These are phyloP conservation scores for Brachionus paranguensis DNA, from an alignment of 1,140 invertebrate species.

Conservation along the genomic window DNA sequence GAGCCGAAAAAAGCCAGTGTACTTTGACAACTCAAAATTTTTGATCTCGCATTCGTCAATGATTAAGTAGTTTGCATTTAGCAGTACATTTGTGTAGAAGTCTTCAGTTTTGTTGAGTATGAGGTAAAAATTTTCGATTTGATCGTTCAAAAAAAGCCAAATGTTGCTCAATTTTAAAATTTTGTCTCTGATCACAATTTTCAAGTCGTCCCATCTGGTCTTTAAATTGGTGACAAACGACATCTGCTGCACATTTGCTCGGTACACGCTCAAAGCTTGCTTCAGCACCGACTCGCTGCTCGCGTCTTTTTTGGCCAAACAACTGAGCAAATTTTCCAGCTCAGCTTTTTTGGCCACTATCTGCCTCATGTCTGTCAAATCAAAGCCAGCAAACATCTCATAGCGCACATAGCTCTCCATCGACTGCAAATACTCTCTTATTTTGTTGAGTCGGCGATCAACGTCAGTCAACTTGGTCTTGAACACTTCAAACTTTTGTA, in stretches of 20 bases:
- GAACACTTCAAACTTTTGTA: constrained; percentile 5
- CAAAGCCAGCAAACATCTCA: background rate
- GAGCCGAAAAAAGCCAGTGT: background rate
- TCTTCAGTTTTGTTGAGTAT: constrained; percentile 8
- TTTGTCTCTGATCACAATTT: constrained; percentile 5
- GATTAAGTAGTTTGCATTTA: background rate
- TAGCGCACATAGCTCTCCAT: background rate
- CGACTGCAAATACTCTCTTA: background rate
- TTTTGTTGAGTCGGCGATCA: background rate
- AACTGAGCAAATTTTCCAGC: background rate
- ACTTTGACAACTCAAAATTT: background rate
- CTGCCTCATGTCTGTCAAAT: background rate
- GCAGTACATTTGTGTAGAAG: constrained; percentile 11
- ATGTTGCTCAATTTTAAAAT: background rate
- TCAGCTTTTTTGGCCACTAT: background rate
- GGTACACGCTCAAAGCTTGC: background rate
- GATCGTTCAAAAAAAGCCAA: constrained; percentile 33
- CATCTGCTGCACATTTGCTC: background rate
- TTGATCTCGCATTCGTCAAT: background rate
- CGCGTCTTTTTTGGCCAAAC: background rate
- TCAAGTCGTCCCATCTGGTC: background rate
- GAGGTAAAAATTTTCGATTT: constrained; percentile 33
- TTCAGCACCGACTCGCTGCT: background rate
- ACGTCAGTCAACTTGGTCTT: background rate
- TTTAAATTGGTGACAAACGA: background rate